These are phyloP conservation scores for Maniola jurtina DNA, from an alignment of 1,140 invertebrate species.

Conservation along the genomic window DNA sequence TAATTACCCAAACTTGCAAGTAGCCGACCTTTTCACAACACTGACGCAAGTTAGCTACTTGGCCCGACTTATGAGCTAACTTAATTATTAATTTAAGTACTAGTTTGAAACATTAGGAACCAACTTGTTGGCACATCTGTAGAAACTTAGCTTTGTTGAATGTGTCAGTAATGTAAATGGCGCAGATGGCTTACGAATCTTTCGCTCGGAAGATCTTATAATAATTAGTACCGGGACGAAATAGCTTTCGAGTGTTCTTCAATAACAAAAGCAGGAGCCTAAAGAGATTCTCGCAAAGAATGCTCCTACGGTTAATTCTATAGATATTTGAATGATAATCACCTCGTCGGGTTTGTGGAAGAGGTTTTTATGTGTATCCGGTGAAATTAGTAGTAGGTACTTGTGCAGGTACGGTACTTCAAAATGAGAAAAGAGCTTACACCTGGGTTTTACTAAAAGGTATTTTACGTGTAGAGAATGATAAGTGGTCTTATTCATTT, in stretches of 20 bases:
- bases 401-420: conserved; percentile 6
- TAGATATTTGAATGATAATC: conserved; percentile 58
- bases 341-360: conserved; percentile 43
- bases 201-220: conserved; percentile 48
- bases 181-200: conserved; percentile 56
- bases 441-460: conserved; percentile 31
- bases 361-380: conserved; percentile 58
- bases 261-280: conserved; percentile 61
- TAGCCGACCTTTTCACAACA: no score
- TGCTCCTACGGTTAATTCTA: conserved; percentile 54
- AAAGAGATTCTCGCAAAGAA: conserved; percentile 41
- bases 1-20: no score
- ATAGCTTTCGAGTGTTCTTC: conserved; percentile 62
- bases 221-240: conserved; percentile 64
- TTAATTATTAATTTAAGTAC: no score
- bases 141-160: conserved; percentile 51
- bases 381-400: conserved; percentile 29
- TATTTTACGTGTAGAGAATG: not conserved
- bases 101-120: no score
- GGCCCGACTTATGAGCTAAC: no score
- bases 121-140: not conserved
- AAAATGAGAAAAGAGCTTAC: conserved; percentile 31
- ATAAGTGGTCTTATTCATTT: not conserved
- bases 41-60: no score
- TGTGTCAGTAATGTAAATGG: conserved; percentile 68